These are phyloP conservation scores for Glandiceps talaboti DNA, from an alignment of 53 echinoderm and acorn worm species.

Conservation along the genomic window DNA sequence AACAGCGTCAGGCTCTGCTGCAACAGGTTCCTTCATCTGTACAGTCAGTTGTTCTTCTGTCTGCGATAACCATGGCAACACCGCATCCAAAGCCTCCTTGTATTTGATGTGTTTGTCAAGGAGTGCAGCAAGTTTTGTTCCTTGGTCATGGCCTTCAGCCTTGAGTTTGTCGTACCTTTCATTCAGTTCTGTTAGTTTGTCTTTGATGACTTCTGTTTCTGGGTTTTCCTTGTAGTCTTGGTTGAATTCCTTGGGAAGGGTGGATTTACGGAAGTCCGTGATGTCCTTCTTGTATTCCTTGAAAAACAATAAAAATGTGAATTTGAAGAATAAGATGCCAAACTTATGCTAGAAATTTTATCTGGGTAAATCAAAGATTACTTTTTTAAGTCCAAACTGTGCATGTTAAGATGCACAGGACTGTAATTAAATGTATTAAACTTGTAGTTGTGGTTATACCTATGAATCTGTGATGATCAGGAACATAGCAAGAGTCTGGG, in stretches of 20 bases:
- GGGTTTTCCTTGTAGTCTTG: conserved; percentile 78
- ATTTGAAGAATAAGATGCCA: too few relatives aligned
- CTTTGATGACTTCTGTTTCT: conserved; percentile 54
- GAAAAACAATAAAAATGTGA: too few relatives aligned
- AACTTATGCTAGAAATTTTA: too few relatives aligned
- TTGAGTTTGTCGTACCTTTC: conserved; percentile 58
- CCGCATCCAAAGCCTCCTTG: conserved; percentile 46
- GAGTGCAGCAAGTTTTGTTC: not conserved
- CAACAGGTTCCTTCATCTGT: conserved; percentile 58
- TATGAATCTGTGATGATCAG: too few relatives aligned
- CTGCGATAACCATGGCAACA: conserved; percentile 66
- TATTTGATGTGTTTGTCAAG: not conserved
- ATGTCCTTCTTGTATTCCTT: conserved; percentile 82
- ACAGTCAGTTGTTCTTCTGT: conserved; percentile 60
- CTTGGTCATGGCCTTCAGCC: not conserved
- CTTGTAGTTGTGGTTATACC: too few relatives aligned
- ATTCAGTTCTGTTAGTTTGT: conserved; percentile 49
- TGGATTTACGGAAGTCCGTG: conserved; percentile 54
- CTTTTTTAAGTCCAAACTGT: too few relatives aligned
- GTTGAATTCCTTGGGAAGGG: conserved; percentile 59
- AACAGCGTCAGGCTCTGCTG: conserved; percentile 55
- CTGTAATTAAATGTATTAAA: too few relatives aligned
- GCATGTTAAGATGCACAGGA: too few relatives aligned
- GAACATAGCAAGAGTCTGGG: too few relatives aligned
- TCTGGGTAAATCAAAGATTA: too few relatives aligned